Evolutionary conservation across 2,113 vertebrate genomes (phyloP).

Genomic region (Carettochelys insculpta): DNA sequence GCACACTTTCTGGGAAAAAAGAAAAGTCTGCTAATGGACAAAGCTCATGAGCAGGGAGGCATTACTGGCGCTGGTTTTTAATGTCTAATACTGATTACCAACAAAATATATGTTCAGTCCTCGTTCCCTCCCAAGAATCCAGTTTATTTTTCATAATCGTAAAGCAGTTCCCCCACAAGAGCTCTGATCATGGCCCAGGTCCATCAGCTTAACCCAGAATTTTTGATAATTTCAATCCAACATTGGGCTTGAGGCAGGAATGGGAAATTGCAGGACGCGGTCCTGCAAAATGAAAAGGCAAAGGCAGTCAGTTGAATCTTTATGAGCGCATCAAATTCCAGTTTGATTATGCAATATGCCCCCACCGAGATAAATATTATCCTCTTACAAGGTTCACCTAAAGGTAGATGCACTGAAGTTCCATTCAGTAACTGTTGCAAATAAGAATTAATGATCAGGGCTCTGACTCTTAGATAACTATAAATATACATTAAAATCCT

Average conservation of each 20-base stretch:
- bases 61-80: neutral
- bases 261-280: neutral
- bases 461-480: neutral
- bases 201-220: neutral
- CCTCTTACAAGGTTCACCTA: neutral
- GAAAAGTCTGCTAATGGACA: neutral
- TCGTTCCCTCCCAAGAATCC: neutral
- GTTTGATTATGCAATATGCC: neutral
- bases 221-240: neutral
- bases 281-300: neutral
- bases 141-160: slow-evolving; percentile 13
- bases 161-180: neutral
- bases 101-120: neutral
- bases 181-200: neutral
- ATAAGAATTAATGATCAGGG: neutral
- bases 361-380: neutral
- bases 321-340: neutral
- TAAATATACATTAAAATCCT: neutral
- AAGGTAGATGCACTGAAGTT: neutral
- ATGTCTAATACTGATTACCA: neutral
- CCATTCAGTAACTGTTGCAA: neutral
- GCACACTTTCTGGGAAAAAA: neutral
- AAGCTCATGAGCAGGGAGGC: neutral
- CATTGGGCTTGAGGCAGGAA: neutral
- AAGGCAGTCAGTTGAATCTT: neutral